A percentile compares a stretch with the other conserved stretches of the same genome.
Conservation (phyloP, 2,888 invertebrate genomes). For the Periphyllus acericola region DNA sequence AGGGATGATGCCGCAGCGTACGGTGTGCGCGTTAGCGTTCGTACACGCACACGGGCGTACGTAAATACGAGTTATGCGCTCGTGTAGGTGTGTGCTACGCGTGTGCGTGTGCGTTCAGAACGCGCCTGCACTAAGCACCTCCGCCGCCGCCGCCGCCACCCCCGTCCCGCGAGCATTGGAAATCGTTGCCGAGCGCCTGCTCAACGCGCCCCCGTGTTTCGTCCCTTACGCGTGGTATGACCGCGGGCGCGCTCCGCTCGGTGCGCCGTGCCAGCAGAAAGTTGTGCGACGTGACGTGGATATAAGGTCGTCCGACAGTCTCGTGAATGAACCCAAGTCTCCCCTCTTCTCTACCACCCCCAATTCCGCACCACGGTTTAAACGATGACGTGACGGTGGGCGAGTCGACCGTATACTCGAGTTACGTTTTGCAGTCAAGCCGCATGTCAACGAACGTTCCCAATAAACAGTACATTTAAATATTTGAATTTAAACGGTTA, state of each 20-base stretch:
- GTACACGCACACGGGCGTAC: not conserved
- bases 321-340: not conserved
- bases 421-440: too few relatives aligned
- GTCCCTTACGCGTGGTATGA: not conserved
- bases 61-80: not conserved
- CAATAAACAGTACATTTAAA: too few relatives aligned
- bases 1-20: not conserved
- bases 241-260: constrained; percentile 3
- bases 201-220: not conserved
- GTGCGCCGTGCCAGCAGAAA: not conserved
- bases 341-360: not conserved
- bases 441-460: too few relatives aligned
- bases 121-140: not conserved
- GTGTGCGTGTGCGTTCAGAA: too few relatives aligned
- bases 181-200: constrained; percentile 49
- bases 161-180: constrained; percentile 2
- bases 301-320: not conserved
- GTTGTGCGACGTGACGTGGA: not conserved
- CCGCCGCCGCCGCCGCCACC: too few relatives aligned
- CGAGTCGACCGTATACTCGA: too few relatives aligned
- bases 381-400: too few relatives aligned
- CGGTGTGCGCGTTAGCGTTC: not conserved
- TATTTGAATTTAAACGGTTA: too few relatives aligned
- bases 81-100: not conserved
- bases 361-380: too few relatives aligned